Percentiles rank a stretch among this genome's conserved stretches.
These are phyloP conservation scores for Lampris incognitus DNA, from an alignment of 2,113 vertebrate genomes.

Conservation along the genomic window DNA sequence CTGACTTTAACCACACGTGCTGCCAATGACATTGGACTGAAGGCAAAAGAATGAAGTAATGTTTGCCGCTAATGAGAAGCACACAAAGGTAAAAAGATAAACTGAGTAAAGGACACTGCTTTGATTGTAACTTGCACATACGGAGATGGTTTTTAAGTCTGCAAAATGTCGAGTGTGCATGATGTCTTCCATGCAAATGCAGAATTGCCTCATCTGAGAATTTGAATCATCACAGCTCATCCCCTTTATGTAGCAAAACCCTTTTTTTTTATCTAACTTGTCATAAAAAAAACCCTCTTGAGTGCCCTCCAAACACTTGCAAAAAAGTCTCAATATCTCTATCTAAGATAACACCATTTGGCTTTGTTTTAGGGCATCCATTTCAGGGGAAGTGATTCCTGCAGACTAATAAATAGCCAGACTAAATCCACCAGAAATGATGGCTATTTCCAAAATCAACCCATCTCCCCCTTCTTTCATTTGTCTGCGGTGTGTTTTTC, in stretches of 20 bases:
- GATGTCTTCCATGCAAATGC: constrained; percentile 40
- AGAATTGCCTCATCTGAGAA: constrained; percentile 29
- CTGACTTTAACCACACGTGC: constrained; percentile 75
- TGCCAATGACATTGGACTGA: constrained; percentile 49
- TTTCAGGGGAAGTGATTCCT: constrained; percentile 24
- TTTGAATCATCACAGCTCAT: constrained; percentile 35
- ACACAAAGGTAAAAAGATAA: constrained; percentile 38
- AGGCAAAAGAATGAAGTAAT: constrained; percentile 42
- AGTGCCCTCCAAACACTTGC: constrained; percentile 44
- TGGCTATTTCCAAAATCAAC: constrained; percentile 52
- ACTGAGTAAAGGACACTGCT: constrained; percentile 46
- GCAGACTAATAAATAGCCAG: constrained; percentile 59
- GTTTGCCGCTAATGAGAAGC: constrained; percentile 37
- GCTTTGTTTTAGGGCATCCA: constrained; percentile 23
- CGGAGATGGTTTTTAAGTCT: constrained; percentile 6
- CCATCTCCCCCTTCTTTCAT: constrained; percentile 26
- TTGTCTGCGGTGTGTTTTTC: constrained; percentile 54
- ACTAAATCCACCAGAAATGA: constrained; percentile 42
- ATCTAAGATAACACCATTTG: constrained; percentile 45
- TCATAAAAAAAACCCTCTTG: constrained; percentile 8
- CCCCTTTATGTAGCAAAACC: constrained; percentile 17
- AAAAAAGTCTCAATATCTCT: constrained; percentile 33
- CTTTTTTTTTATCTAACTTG: constrained; percentile 41
- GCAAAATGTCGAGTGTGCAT: constrained; percentile 41
- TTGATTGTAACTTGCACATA: constrained; percentile 45